Evolutionary conservation across 2,797 vertebrate genomes (phyloP), one percentile per base, ranked within the genome.

Genomic region (Muscicapa striata): DNA sequence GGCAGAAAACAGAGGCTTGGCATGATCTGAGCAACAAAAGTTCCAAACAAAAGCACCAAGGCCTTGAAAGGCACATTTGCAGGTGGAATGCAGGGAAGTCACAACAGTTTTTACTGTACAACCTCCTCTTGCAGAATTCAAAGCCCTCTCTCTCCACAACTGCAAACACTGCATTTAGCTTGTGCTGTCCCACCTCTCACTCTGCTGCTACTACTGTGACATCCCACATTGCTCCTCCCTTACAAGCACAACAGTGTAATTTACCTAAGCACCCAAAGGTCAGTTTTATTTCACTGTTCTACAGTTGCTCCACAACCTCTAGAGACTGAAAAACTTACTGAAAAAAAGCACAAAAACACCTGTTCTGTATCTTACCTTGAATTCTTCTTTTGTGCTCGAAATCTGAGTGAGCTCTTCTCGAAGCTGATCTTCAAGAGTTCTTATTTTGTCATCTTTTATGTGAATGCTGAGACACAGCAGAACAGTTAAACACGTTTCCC

Each of bases 401-500:
- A 97, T 93, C 80, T 96, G 96, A 40, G 80, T 49, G 29, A 95
- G 94, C 38, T 97, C 97, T 84, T 92, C 93, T 36, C 97, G 97
- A n/a, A 98, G 97, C 63, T 98, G 97, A 69, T 98, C 98, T 93
- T 98, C 97, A 41, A 98, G 97, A 57, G 87, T 78, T 96, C 97
- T 96, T 96, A 98, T 98, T 96, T 98, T 97, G 84, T 98, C 98
- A 85, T 98, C 98, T 93, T 97, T 98, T 38, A 97, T 68, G 57
- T 96, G 96, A 92, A 97, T 58, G 86, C 98, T 98, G 82, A 78
- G 46, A 90, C 63, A 87, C 16, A 83, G 51, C 21, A 89, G 43
- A 87, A 69, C 27, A 51, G 72, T 69, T 85, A 94, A 87, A 61
- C 22, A 54, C 0, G 0, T 22, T 43, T 52, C 38, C 41, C 48